A percentile compares a stretch with the other conserved stretches of the same genome.
These are phyloP conservation scores for Tenodera sinensis DNA, from an alignment of 2,888 invertebrate species.

Conservation along the genomic window DNA sequence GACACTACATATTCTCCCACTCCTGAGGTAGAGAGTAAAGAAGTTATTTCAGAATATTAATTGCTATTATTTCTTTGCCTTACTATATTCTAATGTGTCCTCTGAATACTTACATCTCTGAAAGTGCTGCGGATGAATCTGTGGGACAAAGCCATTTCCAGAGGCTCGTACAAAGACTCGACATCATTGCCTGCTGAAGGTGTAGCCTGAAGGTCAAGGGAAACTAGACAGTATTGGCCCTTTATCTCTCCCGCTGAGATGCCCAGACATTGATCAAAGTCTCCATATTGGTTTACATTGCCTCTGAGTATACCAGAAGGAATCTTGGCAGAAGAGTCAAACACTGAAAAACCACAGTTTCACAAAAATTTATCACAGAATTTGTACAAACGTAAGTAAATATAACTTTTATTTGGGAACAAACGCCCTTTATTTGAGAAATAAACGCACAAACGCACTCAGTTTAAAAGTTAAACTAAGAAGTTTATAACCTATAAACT, in stretches of 20 bases:
- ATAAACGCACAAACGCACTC: no score
- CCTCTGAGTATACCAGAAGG: constrained; percentile 32
- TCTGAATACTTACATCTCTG: constrained; percentile 52
- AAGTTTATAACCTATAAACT: no score
- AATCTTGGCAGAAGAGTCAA: constrained; percentile 32
- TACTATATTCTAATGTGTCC: neutral
- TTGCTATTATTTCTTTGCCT: neutral
- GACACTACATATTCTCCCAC: no score
- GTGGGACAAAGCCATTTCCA: constrained; percentile 38
- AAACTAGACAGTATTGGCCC: constrained; percentile 68
- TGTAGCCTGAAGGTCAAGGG: constrained; percentile 55
- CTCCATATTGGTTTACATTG: constrained; percentile 32
- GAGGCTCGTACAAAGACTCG: neutral
- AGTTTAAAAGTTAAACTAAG: no score
- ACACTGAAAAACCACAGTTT: constrained; percentile 19
- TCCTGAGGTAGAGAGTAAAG: no score
- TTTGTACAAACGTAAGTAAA: no score
- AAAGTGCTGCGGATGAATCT: constrained; percentile 60
- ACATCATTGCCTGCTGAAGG: constrained; percentile 46
- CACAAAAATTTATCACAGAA: neutral
- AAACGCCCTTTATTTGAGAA: no score
- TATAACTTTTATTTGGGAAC: no score
- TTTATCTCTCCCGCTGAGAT: constrained; percentile 13
- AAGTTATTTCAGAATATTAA: no score
- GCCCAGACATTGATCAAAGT: constrained; percentile 32